Evolutionary conservation across 2,797 vertebrate genomes (phyloP).

Genomic region (Heteromormyrus szaboi): DNA sequence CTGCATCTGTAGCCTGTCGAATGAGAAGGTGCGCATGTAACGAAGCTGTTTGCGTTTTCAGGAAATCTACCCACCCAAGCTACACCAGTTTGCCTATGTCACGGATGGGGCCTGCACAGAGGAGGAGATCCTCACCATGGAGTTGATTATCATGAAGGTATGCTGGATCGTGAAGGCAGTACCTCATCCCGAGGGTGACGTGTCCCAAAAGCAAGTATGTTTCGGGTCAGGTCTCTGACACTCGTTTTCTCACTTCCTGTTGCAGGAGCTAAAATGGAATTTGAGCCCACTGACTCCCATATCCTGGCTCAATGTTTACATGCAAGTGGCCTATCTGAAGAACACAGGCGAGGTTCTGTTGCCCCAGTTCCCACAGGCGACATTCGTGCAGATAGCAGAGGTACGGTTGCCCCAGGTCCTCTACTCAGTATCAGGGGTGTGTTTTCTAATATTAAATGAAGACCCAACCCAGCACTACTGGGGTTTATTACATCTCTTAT

Average conservation of each 20-base stretch:
- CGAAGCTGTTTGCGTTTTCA: slow-evolving; percentile 36
- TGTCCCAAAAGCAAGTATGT: background rate
- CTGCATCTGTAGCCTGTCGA: too few species aligned
- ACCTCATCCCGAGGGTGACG: background rate
- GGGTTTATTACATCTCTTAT: background rate
- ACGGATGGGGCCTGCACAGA: slow-evolving; percentile 91
- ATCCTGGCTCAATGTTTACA: slow-evolving; percentile 92
- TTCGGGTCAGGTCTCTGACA: background rate
- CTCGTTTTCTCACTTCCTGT: slow-evolving; percentile 12
- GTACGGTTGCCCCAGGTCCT: slow-evolving; percentile 45
- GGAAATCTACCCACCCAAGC: slow-evolving; percentile 96
- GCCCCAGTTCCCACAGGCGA: slow-evolving; percentile 81
- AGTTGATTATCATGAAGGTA: slow-evolving; percentile 94
- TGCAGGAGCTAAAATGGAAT: slow-evolving; percentile 87
- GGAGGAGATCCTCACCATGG: slow-evolving; percentile 90
- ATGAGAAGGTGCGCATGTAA: background rate
- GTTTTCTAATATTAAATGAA: background rate
- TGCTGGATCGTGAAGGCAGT: background rate
- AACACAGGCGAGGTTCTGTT: slow-evolving; percentile 70
- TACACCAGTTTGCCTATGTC: slow-evolving; percentile 92
- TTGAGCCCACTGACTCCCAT: slow-evolving; percentile 85
- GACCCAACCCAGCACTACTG: background rate
- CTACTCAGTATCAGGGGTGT: background rate
- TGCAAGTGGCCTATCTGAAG: slow-evolving; percentile 89
- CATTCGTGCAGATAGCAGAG: slow-evolving; percentile 85